These are phyloP conservation scores for Siniperca obscura DNA, from an alignment of 2,797 vertebrate species.

Conservation along the genomic window DNA sequence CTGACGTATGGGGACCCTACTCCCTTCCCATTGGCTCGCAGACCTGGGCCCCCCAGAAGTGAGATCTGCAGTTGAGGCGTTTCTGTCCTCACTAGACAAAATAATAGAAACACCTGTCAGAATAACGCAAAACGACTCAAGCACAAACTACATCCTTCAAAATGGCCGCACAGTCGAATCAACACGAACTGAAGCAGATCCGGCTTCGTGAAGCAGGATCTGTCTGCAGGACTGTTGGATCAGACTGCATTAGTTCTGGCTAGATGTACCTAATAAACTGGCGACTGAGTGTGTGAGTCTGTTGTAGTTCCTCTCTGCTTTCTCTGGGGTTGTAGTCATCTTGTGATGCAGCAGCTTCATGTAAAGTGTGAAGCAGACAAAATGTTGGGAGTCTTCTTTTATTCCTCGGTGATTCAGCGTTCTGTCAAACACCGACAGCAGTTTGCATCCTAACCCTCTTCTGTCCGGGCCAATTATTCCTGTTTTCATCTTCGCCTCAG, in stretches of 20 bases:
- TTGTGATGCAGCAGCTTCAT: background rate
- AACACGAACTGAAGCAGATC: too few relatives aligned
- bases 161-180: too few relatives aligned
- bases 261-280: background rate
- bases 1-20: too few relatives aligned
- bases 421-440: slow-evolving; percentile 22
- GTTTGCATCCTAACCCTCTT: background rate
- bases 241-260: background rate
- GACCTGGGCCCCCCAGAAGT: too few relatives aligned
- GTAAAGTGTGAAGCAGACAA: slow-evolving; percentile 20
- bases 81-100: background rate
- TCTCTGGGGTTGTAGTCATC: background rate
- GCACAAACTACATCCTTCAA: too few relatives aligned
- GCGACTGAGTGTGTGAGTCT: background rate
- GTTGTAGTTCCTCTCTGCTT: background rate
- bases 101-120: too few relatives aligned
- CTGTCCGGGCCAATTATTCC: slow-evolving; percentile 45
- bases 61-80: too few relatives aligned
- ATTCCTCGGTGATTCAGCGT: slow-evolving; percentile 11
- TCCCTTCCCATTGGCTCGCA: too few relatives aligned
- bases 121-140: too few relatives aligned
- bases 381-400: background rate
- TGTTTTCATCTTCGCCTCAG: slow-evolving; percentile 53
- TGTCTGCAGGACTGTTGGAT: background rate
- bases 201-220: too few relatives aligned